Evolutionary conservation across 2,113 vertebrate genomes (phyloP).

Genomic region (Microtus montanus): DNA sequence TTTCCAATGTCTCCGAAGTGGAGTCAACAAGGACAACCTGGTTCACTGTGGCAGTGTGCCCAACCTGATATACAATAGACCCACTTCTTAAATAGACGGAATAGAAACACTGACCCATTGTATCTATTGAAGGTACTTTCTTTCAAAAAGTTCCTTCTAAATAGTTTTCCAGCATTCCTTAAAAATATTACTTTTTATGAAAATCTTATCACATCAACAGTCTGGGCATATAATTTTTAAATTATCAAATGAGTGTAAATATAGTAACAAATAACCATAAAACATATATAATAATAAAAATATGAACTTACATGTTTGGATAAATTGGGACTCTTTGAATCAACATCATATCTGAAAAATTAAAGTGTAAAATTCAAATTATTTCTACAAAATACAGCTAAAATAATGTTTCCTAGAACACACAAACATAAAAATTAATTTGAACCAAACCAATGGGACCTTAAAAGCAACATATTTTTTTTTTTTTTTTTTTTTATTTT

Average conservation of each 20-base stretch:
- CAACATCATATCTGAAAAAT: constrained; percentile 94
- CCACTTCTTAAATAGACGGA: too few species aligned
- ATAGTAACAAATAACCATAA: background rate
- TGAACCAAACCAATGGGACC: background rate
- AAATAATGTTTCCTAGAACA: constrained; percentile 25
- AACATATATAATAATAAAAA: constrained; percentile 18
- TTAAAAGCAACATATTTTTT: background rate
- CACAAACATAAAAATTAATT: background rate
- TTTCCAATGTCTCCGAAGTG: background rate
- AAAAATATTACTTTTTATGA: constrained; percentile 25
- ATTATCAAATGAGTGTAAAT: constrained; percentile 5
- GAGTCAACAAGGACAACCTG: background rate
- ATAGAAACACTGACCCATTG: background rate
- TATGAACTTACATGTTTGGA: constrained; percentile 95
- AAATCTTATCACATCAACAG: background rate
- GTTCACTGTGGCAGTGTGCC: background rate
- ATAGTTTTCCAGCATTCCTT: background rate
- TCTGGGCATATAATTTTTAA: background rate
- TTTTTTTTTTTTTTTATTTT: too few species aligned
- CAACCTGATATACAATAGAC: background rate
- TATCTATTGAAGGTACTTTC: background rate
- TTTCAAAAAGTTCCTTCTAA: background rate
- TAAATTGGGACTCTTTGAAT: constrained; percentile 97
- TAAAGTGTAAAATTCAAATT: constrained; percentile 71
- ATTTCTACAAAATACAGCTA: constrained; percentile 32